Evolutionary conservation across 2,113 vertebrate species (phyloP).

Genomic region (Podarcis cretensis): DNA sequence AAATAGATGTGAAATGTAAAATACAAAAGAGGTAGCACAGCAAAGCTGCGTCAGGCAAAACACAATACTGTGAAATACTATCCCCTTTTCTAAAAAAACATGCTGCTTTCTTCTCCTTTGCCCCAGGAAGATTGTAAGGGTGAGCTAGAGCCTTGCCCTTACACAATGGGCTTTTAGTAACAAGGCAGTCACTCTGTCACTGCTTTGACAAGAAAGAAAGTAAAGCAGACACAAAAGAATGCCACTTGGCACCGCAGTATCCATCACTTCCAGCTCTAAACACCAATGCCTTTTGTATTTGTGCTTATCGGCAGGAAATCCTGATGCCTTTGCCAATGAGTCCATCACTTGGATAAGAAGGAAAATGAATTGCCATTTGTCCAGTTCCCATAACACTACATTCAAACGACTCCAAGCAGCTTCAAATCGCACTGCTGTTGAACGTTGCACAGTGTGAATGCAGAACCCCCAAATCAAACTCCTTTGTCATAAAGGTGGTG

Average conservation of each 20-base stretch:
- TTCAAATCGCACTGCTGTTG: slow-evolving; percentile 11
- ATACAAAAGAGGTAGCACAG: neutral
- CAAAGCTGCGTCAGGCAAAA: rapidly evolving
- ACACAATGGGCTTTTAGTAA: neutral
- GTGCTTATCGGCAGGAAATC: slow-evolving; percentile 56
- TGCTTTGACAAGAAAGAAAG: slow-evolving; percentile 23
- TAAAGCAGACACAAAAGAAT: slow-evolving; percentile 11
- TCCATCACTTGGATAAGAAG: slow-evolving; percentile 8
- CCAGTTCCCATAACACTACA: slow-evolving; percentile 46
- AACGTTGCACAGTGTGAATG: neutral
- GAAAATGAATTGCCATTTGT: slow-evolving; percentile 34
- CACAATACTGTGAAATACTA: neutral
- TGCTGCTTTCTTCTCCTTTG: neutral
- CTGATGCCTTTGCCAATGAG: slow-evolving; percentile 36
- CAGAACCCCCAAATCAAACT: neutral
- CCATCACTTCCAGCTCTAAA: slow-evolving; percentile 38
- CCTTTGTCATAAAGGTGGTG: neutral
- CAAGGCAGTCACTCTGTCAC: slow-evolving; percentile 22
- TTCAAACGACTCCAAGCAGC: slow-evolving; percentile 9
- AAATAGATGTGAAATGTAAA: neutral
- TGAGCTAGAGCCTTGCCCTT: neutral
- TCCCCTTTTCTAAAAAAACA: neutral
- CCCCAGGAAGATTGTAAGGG: neutral
- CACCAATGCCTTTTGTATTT: slow-evolving; percentile 35
- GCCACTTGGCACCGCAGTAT: neutral